Evolutionary conservation across 1,140 invertebrate species (phyloP).

Genomic region (Oncopeltus fasciatus): DNA sequence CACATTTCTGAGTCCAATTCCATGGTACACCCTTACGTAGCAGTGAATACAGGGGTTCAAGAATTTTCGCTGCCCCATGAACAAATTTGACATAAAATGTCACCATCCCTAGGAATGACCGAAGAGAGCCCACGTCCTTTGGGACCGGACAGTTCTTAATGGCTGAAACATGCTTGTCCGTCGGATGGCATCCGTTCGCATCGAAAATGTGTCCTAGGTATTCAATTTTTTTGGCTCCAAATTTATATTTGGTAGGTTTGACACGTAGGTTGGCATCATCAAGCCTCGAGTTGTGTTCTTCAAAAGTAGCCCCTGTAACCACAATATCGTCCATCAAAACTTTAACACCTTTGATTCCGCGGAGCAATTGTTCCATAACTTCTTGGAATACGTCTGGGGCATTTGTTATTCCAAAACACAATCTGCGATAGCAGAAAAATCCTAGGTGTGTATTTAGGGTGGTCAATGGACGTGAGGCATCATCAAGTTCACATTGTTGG

Average conservation of each 20-base stretch:
- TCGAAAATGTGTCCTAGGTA: constrained; percentile 4
- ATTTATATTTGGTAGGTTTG: constrained; percentile 5
- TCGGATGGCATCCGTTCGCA: not conserved
- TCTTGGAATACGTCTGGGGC: not conserved
- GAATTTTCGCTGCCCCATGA: constrained; percentile 11
- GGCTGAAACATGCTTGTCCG: constrained; percentile 1
- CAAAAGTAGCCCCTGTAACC: not conserved
- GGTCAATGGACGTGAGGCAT: not conserved
- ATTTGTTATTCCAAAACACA: not conserved
- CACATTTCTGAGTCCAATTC: constrained; percentile 16
- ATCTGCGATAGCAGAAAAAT: not conserved
- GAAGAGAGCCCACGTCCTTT: not conserved
- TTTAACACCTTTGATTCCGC: not conserved
- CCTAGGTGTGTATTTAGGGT: not conserved
- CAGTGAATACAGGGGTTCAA: constrained; percentile 16
- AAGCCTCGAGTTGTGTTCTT: not conserved
- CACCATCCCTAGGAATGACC: constrained; percentile 19
- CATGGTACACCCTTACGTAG: constrained; percentile 16
- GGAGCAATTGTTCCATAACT: not conserved
- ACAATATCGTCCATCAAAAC: constrained; percentile 4
- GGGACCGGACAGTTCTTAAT: not conserved
- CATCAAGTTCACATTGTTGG: not conserved
- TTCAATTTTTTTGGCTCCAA: not conserved
- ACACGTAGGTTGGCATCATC: not conserved
- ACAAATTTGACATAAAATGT: constrained; percentile 21